A percentile compares a stretch with the other conserved stretches of the same genome.
Evolutionary conservation across 2,888 invertebrate genomes (phyloP).

Genomic region (Mythimna loreyi): DNA sequence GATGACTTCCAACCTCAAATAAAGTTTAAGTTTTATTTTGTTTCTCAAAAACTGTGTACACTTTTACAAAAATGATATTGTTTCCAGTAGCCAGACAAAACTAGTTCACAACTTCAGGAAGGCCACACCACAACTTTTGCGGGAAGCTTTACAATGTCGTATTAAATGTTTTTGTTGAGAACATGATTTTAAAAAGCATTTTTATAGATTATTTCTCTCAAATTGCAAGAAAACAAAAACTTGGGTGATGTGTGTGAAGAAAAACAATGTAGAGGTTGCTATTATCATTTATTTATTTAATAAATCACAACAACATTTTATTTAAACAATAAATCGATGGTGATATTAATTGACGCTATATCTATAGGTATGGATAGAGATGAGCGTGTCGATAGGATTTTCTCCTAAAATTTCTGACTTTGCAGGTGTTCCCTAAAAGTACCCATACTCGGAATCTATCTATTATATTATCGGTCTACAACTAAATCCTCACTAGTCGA

Average conservation of each 20-base stretch:
- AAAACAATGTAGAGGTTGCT: conserved; percentile 20
- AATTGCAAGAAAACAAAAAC: background rate
- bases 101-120: background rate
- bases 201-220: background rate
- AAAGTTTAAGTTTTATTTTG: background rate
- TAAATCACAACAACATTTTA: conserved; percentile 76
- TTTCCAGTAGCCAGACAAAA: background rate
- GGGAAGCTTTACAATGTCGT: background rate
- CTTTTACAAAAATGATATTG: conserved; percentile 8
- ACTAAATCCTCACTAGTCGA: conserved; percentile 26
- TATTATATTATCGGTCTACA: conserved; percentile 35
- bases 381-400: conserved; percentile 40
- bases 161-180: conserved; percentile 9
- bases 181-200: background rate
- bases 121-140: background rate
- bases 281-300: conserved; percentile 65
- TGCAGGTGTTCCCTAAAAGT: conserved; percentile 16
- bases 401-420: conserved; percentile 18
- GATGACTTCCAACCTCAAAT: no score
- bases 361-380: conserved; percentile 59
- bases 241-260: background rate
- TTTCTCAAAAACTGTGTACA: background rate
- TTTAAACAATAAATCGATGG: conserved; percentile 69
- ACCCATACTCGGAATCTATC: conserved; percentile 19
- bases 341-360: conserved; percentile 78